These are phyloP conservation scores for Onchidella celtica DNA, from an alignment of 2,888 invertebrate species.

Conservation along the genomic window DNA sequence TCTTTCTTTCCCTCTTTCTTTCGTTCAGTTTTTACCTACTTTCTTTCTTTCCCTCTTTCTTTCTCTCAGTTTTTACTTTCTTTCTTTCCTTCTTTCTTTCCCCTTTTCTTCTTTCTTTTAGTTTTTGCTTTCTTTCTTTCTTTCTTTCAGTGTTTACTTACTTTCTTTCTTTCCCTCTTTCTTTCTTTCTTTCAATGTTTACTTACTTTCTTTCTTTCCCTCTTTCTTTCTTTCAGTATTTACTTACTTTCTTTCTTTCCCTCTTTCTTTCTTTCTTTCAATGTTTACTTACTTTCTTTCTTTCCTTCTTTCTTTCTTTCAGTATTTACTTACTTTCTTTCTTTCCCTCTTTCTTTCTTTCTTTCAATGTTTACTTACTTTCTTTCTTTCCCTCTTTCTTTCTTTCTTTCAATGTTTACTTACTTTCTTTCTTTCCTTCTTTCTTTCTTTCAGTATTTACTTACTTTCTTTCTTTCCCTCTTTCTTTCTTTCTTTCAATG, in stretches of 20 bases:
- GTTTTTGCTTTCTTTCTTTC: background rate
- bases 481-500: too few relatives aligned
- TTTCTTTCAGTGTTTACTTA: background rate
- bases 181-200: too few relatives aligned
- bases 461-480: too few relatives aligned
- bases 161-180: background rate
- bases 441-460: background rate
- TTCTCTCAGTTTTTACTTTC: background rate
- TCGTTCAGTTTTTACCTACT: too few relatives aligned
- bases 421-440: background rate
- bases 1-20: background rate
- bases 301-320: background rate
- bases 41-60: too few relatives aligned
- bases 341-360: background rate
- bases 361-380: background rate
- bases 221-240: too few relatives aligned
- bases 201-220: too few relatives aligned
- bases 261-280: background rate
- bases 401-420: background rate
- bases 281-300: background rate
- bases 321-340: background rate
- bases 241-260: background rate
- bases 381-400: background rate
- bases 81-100: background rate
- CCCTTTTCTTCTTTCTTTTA: too few relatives aligned